Base-by-base conservation (phyloP, 2,797 vertebrate species). In the Glossophaga mutica region DNA sequence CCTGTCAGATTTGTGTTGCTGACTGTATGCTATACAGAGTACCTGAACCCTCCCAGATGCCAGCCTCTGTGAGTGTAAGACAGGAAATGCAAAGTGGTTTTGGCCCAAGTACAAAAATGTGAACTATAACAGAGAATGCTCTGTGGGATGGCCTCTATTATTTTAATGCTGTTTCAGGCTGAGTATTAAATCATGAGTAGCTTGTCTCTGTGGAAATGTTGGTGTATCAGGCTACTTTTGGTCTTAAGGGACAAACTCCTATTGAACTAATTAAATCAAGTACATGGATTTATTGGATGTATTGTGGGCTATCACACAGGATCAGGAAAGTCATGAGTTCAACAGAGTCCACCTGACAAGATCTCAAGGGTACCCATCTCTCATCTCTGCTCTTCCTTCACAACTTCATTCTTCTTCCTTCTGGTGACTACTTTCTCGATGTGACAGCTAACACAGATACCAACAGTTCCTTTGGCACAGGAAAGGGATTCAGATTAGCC, bases 61-160 rank as follows among this genome's bases (percentile, higher is more conserved):
- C 92, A 94, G 46, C 39, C 42, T 87, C 78, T 39, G 81, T 86
- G 78, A 95, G 78, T 37, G 26, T 59, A 81, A 93, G 65, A 79
- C 73, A 96, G 94, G 90, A 96, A 92, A 76, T 68, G 48, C 52
- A 94, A 62, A 95, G 39, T 44, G 42, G 78, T 77, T 94, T 95
- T 42, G 81, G 93, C 74, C 57, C n/a, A 57, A 86, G 86, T 21
- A 77, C 94, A 92, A 94, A 92, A 87, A 94, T 18, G 37, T 89
- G 94, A 73, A n/a, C 39, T 22, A 12, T 12, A 62, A 92, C 55
- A 94, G 73, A 94, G 67, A 46, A 15, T 2, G 16, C 55, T 85
- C 68, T 94, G 70, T 92, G 57, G 44, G 44, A 29, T 55, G 71
- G 24, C 21, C 59, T 21, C 39, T 44, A 22, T 19, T 73, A 59